Conservation (phyloP, 2,797 vertebrate genomes). For the Notolepis coatsorum region DNA sequence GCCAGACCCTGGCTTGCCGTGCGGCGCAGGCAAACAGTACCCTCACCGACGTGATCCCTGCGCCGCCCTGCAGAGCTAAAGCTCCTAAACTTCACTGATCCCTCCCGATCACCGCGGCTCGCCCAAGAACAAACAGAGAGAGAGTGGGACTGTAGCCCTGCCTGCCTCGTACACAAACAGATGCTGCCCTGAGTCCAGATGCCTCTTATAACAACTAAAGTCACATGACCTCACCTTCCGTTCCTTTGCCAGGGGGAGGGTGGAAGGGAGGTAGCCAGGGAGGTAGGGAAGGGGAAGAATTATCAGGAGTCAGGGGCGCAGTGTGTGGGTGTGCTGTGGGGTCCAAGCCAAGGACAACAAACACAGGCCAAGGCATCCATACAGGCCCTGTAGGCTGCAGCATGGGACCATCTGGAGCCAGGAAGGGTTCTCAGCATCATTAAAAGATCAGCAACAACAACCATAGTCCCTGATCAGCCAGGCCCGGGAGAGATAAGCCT, state of each 20-base stretch:
- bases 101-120: constrained; percentile 33
- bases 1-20: too few species aligned
- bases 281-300: constrained; percentile 4
- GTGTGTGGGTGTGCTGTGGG: too few species aligned
- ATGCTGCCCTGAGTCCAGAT: constrained; percentile 67
- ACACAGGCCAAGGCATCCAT: constrained; percentile 52
- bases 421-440: constrained; percentile 64
- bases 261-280: constrained; percentile 45
- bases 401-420: constrained; percentile 67
- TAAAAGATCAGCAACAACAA: constrained; percentile 65
- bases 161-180: constrained; percentile 61
- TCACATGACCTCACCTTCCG: constrained; percentile 61
- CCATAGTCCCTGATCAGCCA: constrained; percentile 48
- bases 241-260: constrained; percentile 11
- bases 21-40: too few species aligned
- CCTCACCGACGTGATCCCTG: too few species aligned
- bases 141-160: constrained; percentile 32
- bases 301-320: too few species aligned
- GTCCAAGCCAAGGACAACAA: constrained; percentile 50
- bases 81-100: constrained; percentile 38
- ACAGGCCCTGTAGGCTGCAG: constrained; percentile 37
- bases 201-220: constrained; percentile 58
- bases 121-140: constrained; percentile 30
- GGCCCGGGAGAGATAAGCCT: constrained; percentile 60
- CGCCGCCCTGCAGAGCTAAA: too few species aligned